phyloP scores from a whole-genome alignment of 2,113 vertebrate species.

The Mormyrus iriodes region DNA sequence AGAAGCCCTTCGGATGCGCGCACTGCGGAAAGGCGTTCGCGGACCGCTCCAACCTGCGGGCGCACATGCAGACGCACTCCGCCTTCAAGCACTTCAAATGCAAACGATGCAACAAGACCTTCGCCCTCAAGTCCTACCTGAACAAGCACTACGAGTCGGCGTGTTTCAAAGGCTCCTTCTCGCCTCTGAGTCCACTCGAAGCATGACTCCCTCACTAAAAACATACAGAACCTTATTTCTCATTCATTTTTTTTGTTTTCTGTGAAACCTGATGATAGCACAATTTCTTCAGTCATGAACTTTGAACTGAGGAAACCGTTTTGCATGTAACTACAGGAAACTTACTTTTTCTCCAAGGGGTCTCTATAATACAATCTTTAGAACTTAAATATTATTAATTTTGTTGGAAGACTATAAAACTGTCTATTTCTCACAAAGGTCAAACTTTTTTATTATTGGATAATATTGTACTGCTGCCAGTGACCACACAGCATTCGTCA shows the following conservation, averaged over 20 bases:
- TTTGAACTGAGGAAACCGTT: slow-evolving; percentile 62
- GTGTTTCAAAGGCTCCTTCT: slow-evolving; percentile 80
- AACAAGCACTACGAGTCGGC: slow-evolving; percentile 94
- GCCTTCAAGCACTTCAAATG: slow-evolving; percentile 94
- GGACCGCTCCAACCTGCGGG: slow-evolving; percentile 87
- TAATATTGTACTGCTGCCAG: slow-evolving; percentile 56
- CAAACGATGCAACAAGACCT: slow-evolving; percentile 89
- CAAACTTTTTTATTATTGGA: slow-evolving; percentile 47
- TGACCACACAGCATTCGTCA: slow-evolving; percentile 37
- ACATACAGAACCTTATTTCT: slow-evolving; percentile 44
- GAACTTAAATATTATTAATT: slow-evolving; percentile 47
- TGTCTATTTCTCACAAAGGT: slow-evolving; percentile 51
- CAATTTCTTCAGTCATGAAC: slow-evolving; percentile 64
- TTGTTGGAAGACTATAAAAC: slow-evolving; percentile 43
- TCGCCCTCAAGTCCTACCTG: slow-evolving; percentile 88
- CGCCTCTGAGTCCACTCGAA: slow-evolving; percentile 59
- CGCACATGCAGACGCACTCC: slow-evolving; percentile 94
- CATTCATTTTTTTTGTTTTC: background rate
- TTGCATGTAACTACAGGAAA: slow-evolving; percentile 60
- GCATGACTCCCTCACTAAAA: slow-evolving; percentile 51
- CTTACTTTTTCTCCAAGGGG: slow-evolving; percentile 43
- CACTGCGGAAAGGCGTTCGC: slow-evolving; percentile 91
- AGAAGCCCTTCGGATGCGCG: slow-evolving; percentile 88
- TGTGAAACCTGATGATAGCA: slow-evolving; percentile 59
- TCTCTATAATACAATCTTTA: slow-evolving; percentile 52